A percentile compares a stretch with the other conserved stretches of the same genome.
phyloP scores from a whole-genome alignment of 2,113 vertebrate genomes.

The Neotragus moschatus region DNA sequence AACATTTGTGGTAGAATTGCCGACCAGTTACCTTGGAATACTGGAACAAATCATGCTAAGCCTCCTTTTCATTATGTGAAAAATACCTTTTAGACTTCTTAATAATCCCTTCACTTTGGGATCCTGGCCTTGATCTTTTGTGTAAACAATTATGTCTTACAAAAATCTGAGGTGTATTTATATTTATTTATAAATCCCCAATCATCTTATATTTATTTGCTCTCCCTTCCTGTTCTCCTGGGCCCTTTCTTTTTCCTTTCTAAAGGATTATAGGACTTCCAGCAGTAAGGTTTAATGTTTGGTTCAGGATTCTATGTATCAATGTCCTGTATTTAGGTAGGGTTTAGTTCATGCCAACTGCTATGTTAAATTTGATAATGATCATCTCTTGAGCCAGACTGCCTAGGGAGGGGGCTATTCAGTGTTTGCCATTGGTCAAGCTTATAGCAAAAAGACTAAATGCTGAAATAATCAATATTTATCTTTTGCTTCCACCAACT shows the following conservation, averaged over 20 bases:
- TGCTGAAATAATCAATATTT: not conserved
- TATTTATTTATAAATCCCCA: not conserved
- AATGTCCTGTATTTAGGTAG: not conserved
- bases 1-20: not conserved
- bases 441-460: not conserved
- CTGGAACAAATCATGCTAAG: not conserved
- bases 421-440: not conserved
- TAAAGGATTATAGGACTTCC: not conserved
- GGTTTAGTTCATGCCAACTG: not conserved
- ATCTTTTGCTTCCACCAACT: not conserved
- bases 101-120: not conserved
- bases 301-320: not conserved
- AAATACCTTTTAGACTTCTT: not conserved
- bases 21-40: not conserved
- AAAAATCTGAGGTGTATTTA: not conserved
- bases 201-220: not conserved
- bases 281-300: not conserved
- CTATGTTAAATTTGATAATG: not conserved
- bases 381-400: not conserved
- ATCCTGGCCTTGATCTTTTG: not conserved
- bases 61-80: not conserved
- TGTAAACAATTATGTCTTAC: not conserved
- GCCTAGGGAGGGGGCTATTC: not conserved
- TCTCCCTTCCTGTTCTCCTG: not conserved
- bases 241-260: not conserved